Evolutionary conservation across 2,113 vertebrate genomes (phyloP), one percentile per base, ranked within the genome.

Genomic region (Podarcis muralis): DNA sequence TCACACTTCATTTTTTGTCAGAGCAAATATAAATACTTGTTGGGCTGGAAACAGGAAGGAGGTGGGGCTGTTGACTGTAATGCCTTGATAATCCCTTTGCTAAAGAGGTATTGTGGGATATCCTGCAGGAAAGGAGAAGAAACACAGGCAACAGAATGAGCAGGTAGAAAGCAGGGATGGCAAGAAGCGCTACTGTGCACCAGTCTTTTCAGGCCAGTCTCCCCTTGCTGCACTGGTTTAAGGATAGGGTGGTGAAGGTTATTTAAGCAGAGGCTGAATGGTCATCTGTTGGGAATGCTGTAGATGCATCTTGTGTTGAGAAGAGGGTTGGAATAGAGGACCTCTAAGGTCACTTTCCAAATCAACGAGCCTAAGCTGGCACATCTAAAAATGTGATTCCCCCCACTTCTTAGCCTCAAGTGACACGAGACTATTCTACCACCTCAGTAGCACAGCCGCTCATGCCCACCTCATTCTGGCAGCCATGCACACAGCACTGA

Each of bases 61-160:
- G 5, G 85, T 81, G 37, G 84, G 20, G 30, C 40, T 53, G 66
- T 25, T 23, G 25, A 7, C 27, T 37, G 72, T 78, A 57, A 4
- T 88, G 81, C 2, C 7, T 27, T 6, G 25, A 8, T 0, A 53
- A 0, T 1, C 7, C 0, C 0, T 18, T 77, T 62, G 25, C 6
- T 22, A 68, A 40, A 22, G 18, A 57, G 11, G 43, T 40, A 23
- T 32, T 62, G 48, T 22, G 1, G 25, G 57, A 2, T 35, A 82
- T n/a, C 6, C 48, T 53, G 48, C 48, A 53, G 48, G 48, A 53
- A 53, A 82, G 35, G 35, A 22, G 30, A 85, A 35, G 78, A 68
- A 75, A 62, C 66, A 68, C 66, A 69, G 27, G 5, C 43, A n/a
- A 57, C n/a, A 32, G 32, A 71, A 32, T 13, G 30, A 71, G 30